Evolutionary conservation across 2,888 invertebrate genomes (phyloP), one percentile per base, ranked within the genome.

Genomic region (Drosophila gaucha): DNA sequence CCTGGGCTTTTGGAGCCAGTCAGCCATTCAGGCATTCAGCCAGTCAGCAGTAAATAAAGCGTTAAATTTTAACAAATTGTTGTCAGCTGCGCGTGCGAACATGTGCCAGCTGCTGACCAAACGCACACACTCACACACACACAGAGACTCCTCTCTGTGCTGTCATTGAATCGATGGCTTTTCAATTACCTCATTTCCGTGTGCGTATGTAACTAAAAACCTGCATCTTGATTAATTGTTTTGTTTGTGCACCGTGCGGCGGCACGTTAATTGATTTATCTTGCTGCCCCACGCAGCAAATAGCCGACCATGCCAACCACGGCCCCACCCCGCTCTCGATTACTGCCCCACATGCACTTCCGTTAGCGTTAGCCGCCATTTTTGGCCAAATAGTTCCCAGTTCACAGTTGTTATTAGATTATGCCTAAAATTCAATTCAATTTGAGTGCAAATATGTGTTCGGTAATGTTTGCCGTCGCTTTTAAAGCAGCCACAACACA

Each of bases 21-120:
- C 36, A 39, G 39, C 24, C 38, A 26, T 44, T 41, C 41, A 30
- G 35, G 20, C 22, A 66, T 36, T 54, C 56, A 58, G 41, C 67
- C 62, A 72, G 83, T 85, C 80, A 59, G 64, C 74, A 78, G 76
- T 76, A 84, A 82, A 87, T 84, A 84, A 82, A 82, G 74, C 79
- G 79, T 87, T 87, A 82, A 87, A 87, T 82, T 87, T 84, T 85
- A 82, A 87, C 84, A 85, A 84, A 86, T 86, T 85, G 85, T 78
- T 75, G 83, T 75, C 71, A 77, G 71, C 62, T 72, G 56, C 63
- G 74, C 71, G 84, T 80, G 86, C 63, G 77, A 76, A 80, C 68
- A 78, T 66, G 67, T 57, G 44, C 47, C 74, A 72, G 57, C 49
- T 70, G 59, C 36, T 30, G 30, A 41, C 39, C 47, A n/a, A n/a